These are phyloP conservation scores for Coranthus polyacanthus DNA, from an alignment of 2,797 vertebrate genomes.

Conservation along the genomic window DNA sequence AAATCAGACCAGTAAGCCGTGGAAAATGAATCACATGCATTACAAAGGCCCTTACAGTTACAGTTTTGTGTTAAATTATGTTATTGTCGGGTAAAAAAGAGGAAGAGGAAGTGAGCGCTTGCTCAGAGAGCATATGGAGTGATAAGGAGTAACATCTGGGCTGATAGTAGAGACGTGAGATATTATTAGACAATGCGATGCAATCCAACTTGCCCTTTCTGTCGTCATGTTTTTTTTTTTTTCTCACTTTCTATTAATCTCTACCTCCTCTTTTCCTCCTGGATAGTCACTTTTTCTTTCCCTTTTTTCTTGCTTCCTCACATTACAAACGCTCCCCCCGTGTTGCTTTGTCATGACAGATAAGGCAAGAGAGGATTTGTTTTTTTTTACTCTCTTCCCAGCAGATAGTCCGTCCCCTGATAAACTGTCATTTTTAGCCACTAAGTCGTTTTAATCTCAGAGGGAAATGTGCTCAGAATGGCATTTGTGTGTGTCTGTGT, in stretches of 20 bases:
- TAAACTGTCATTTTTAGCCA: conserved; percentile 72
- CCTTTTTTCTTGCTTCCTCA: conserved; percentile 25
- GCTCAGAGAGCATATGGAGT: conserved; percentile 18
- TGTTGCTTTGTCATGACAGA: conserved; percentile 61
- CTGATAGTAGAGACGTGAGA: conserved; percentile 30
- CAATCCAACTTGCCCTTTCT: conserved; percentile 41
- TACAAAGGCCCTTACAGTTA: conserved; percentile 15
- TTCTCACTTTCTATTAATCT: conserved; percentile 48
- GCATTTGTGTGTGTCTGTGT: conserved; percentile 15
- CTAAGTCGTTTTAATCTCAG: conserved; percentile 66
- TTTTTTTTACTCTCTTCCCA: conserved; percentile 44
- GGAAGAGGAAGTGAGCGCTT: conserved; percentile 45
- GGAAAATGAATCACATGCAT: conserved; percentile 41
- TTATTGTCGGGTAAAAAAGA: conserved; percentile 14
- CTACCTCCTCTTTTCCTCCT: conserved; percentile 53
- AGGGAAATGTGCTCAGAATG: conserved; percentile 38
- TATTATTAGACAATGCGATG: conserved; percentile 52
- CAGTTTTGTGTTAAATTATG: conserved; percentile 16
- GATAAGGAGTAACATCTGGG: conserved; percentile 52
- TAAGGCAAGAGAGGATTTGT: conserved; percentile 61
- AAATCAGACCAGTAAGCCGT: conserved; percentile 43
- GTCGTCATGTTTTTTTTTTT: conserved; percentile 7
- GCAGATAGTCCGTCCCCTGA: conserved; percentile 60
- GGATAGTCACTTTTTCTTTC: conserved; percentile 55
- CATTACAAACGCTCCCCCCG: conserved; percentile 27